Evolutionary conservation across 2,888 invertebrate species (phyloP).

Genomic region (Monochamus alternatus): DNA sequence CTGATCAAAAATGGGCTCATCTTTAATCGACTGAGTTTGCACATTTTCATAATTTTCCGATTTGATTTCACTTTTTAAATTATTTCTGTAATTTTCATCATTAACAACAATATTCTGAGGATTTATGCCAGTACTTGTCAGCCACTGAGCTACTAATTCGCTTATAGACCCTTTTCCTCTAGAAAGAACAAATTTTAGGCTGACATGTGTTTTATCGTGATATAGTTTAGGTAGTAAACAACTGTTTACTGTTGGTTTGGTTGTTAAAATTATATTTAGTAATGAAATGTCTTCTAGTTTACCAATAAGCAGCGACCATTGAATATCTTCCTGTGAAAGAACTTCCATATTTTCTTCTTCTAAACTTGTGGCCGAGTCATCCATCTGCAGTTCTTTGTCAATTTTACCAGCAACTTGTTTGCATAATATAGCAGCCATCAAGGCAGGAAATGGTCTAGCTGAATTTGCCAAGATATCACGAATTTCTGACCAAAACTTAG

Average conservation of each 20-base stretch:
- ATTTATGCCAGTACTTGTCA: conserved; percentile 81
- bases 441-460: conserved; percentile 82
- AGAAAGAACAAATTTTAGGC: conserved; percentile 78
- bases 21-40: not conserved
- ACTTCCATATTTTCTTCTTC: conserved; percentile 71
- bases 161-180: conserved; percentile 87
- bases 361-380: conserved; percentile 58
- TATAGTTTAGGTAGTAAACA: conserved; percentile 73
- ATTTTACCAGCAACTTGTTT: conserved; percentile 79
- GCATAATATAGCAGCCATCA: conserved; percentile 88
- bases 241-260: conserved; percentile 68
- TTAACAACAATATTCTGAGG: conserved; percentile 77
- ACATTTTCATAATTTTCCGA: conserved; percentile 33
- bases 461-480: conserved; percentile 83
- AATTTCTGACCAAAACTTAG: conserved; percentile 88
- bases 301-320: conserved; percentile 89
- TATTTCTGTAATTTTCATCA: conserved; percentile 65
- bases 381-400: conserved; percentile 69
- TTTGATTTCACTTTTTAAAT: conserved; percentile 49
- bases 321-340: conserved; percentile 87
- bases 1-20: conserved; percentile 75
- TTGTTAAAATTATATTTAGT: conserved; percentile 80
- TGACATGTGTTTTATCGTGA: conserved; percentile 75
- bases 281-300: conserved; percentile 92
- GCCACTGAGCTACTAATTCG: conserved; percentile 91